Base-by-base conservation (phyloP, 2,797 vertebrate species). In the Anguilla anguilla region DNA sequence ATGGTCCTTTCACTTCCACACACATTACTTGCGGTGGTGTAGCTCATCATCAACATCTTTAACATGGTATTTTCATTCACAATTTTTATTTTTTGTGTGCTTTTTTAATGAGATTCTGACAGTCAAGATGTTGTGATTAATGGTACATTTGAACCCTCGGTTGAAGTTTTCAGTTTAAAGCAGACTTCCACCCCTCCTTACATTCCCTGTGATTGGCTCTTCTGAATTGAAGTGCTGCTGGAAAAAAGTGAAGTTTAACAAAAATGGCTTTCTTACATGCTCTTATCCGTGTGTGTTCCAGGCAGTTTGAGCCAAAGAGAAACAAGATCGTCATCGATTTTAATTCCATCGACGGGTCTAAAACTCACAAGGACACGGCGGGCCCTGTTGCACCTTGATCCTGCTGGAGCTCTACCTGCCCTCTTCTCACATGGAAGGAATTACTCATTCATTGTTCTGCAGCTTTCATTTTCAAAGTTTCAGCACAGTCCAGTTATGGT, bases 271-370 rank as follows among this genome's bases (percentile, higher is more conserved):
- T 31, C 67, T 17, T 31, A 11, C 9, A 15, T 72, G n/a, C 28
- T 72, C 4, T 72, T 59, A 31, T 55, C 28, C 28, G 5, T 83
- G 15, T 95, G 89, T 91, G 91, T 91, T 93, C 91, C 94, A 99
- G 98, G 92, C 96, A 98, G 94, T 99, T 98, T 95, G 93, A 95
- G 89, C 97, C 98, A 31, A 98, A 96, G 93, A 95, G 92, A 93
- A 97, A 92, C 82, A 93, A 96, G 95, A 97, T 99, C 91, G 93
- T 98, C 94, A 98, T 99, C n/a, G 97, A 99, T 94, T 99, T 99
- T 96, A 96, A 97, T 94, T 97, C 97, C 93, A 98, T 99, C 95
- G 98, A 97, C 94, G 92, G 85, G 64, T 77, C 91, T 92, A 95
- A 88, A 93, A 92, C 88, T 84, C 94, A 87, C 93, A 95, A 94